Base-by-base conservation (phyloP, 2,888 invertebrate species). In the Rhyacophila evoluta region DNA sequence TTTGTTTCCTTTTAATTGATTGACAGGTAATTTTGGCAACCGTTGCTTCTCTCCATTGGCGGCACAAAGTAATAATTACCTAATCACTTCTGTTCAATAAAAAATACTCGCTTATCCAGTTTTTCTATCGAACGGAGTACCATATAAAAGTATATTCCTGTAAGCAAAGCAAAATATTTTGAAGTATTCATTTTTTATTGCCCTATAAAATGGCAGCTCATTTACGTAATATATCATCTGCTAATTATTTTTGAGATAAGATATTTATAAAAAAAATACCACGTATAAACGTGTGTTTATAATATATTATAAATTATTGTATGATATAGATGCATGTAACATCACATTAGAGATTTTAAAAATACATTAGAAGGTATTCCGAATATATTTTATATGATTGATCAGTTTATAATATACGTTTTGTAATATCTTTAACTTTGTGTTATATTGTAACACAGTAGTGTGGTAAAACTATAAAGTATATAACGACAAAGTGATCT, bases 21-120 rank as follows among this genome's bases (percentile, higher is more conserved):
- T 55, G 55, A 55, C 55, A 55, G 19, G 8, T 41, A 41, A 41
- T 41, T 55, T 55, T 55, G 55, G 55, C 55, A 55, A 55, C 55
- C 55, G 55, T 55, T 41, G 15, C 41, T 11, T 15, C 15, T 8
- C 10, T 12, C 15, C 2, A 25, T 55, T 55, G 55, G 15, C 55
- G 10, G 55, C 19, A 25, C 10, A 55, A 0, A 19, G 19, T 2
- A 2, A 10, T 55, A 55, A 55, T 55, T 55, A 25, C 55, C 19
- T 55, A 55, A 55, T 55, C 25, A 55, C 25, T 55, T 55, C 8
- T 55, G 55, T 55, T 55, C 19, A 10, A 25, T 55, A 19, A 55
- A 55, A 41, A 55, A 55, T 55, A 55, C 55, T 55, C 1, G 19
- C 5, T 25, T 55, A 55, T 55, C 55, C 55, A 55, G 55, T 55